Evolutionary conservation across 2,888 invertebrate species (phyloP), one percentile per base, ranked within the genome.

Genomic region (Eupithecia subumbrata): DNA sequence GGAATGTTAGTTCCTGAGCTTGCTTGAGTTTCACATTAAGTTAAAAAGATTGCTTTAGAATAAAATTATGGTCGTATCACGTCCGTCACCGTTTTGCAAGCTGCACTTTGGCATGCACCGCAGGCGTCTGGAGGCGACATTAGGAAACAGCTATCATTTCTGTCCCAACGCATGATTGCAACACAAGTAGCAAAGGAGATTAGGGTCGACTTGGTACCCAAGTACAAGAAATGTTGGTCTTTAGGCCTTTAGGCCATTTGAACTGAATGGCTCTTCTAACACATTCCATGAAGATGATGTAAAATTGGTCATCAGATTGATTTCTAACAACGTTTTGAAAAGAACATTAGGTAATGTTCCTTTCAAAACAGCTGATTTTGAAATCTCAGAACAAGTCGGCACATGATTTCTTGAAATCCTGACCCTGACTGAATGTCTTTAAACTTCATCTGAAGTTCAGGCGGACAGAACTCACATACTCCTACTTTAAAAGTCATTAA

Each of bases 71-170:
- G 60, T 60, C 25, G 60, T 12, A 60, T 25, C 60, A 60, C 60
- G 60, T 60, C 60, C 60, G 25, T n/a, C 52, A 52, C 12, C 60
- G 25, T 79, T 76, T 76, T 71, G 73, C 74, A 79, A 79, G 75
- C 64, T 64, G 68, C 48, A 69, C 67, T 74, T 72, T 69, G 72
- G 78, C 75, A 78, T 76, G 75, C 79, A 71, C 56, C 52, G 71
- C 40, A 60, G 56, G 70, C 30, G 60, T 60, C 71, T 60, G 72
- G 68, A 45, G 40, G n/a, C 70, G 78, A 67, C 67, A 67, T 79
- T 79, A 74, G 74, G 73, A 73, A 78, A 79, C 76, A 70, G 76
- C 68, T 64, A 79, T 78, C 73, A 76, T 78, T 72, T 76, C 72
- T 78, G 78, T 73, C 78, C 66, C 76, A 79, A 79, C 76, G 60